Evolutionary conservation across 2,797 vertebrate species (phyloP).

Genomic region (Diplodus sargus): DNA sequence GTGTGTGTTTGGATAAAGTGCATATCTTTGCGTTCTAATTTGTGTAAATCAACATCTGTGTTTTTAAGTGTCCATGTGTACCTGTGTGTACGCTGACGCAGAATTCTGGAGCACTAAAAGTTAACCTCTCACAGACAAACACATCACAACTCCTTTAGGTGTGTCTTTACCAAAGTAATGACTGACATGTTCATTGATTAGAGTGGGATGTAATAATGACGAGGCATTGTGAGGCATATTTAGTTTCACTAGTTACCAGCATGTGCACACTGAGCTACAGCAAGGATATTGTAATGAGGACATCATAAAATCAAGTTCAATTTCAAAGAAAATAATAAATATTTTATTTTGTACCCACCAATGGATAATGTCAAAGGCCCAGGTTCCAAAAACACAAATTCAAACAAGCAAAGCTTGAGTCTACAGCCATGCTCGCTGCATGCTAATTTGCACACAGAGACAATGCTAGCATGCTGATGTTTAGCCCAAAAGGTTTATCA

Average conservation of each 20-base stretch:
- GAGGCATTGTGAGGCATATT: constrained; percentile 27
- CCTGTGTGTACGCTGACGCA: not conserved
- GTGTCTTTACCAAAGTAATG: constrained; percentile 39
- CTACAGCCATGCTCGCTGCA: too few relatives aligned
- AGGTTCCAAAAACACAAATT: too few relatives aligned
- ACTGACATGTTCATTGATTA: constrained; percentile 48
- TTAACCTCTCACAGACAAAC: not conserved
- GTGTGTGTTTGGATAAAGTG: constrained; percentile 31
- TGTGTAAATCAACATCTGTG: not conserved
- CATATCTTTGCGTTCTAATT: constrained; percentile 13
- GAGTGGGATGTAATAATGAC: constrained; percentile 15
- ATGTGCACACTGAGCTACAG: not conserved
- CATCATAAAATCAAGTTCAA: not conserved
- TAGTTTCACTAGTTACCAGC: constrained; percentile 1
- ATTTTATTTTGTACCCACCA: not conserved
- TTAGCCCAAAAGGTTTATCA: too few relatives aligned
- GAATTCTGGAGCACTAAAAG: constrained; percentile 18
- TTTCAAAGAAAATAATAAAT: not conserved
- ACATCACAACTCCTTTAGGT: constrained; percentile 16
- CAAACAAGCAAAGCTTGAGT: not conserved
- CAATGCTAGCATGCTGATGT: not conserved
- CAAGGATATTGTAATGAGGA: not conserved
- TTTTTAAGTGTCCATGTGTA: too few relatives aligned
- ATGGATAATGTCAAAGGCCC: not conserved
- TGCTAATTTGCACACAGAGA: not conserved